Evolutionary conservation across 64 coral and sea anemone species (phyloP).

Genomic region (Orbicella faveolata): DNA sequence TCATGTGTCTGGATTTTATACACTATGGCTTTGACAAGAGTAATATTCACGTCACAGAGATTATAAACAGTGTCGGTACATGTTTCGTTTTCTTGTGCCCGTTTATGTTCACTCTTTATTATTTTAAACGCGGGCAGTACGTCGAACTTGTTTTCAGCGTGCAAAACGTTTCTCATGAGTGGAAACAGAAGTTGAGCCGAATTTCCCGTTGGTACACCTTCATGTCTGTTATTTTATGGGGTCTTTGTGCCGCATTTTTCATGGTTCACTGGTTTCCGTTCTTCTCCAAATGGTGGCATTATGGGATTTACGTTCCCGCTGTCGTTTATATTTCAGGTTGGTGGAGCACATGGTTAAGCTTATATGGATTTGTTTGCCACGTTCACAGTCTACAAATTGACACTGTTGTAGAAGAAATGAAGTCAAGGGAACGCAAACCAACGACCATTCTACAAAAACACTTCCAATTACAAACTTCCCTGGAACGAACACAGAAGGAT

Average conservation of each 20-base stretch:
- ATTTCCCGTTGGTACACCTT: conserved; percentile 49
- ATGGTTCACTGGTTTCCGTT: conserved; percentile 56
- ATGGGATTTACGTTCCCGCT: conserved; percentile 29
- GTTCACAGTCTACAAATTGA: conserved; percentile 73
- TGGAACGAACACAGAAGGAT: conserved; percentile 67
- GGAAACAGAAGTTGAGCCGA: conserved; percentile 4
- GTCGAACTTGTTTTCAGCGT: conserved; percentile 53
- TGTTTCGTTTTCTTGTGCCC: conserved; percentile 66
- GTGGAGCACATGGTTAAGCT: conserved; percentile 63
- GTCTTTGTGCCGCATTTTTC: conserved; percentile 30
- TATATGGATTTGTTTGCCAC: conserved; percentile 79
- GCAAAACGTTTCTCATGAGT: conserved; percentile 45
- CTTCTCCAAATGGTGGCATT: conserved; percentile 61
- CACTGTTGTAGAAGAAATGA: conserved; percentile 53
- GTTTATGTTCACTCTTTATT: conserved; percentile 56
- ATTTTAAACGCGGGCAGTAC: conserved; percentile 69
- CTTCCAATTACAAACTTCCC: conserved; percentile 25
- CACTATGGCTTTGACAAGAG: conserved; percentile 61
- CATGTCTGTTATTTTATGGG: conserved; percentile 45
- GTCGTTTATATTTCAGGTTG: conserved; percentile 56
- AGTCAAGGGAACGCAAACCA: conserved; percentile 18
- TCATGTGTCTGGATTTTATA: conserved; percentile 68
- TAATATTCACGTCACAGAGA: conserved; percentile 28
- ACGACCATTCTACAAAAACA: conserved; percentile 32
- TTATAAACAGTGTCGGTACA: conserved; percentile 59